Evolutionary conservation across 1,140 invertebrate genomes (phyloP).

Genomic region (Diplogasteroides magnus): DNA sequence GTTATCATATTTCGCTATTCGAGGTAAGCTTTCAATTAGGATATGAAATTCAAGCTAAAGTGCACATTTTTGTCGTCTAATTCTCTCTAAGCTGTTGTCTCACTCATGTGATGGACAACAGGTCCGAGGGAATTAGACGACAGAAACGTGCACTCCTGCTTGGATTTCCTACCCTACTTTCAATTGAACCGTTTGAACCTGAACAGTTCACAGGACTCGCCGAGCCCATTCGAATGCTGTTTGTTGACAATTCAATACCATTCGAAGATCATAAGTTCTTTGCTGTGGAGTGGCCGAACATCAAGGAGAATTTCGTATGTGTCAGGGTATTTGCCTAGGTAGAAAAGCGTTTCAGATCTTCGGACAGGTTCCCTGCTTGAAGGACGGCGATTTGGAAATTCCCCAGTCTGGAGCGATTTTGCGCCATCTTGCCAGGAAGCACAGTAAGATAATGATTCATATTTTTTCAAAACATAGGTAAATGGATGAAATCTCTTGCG

Average conservation of each 20-base stretch:
- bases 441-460: conserved; percentile 41
- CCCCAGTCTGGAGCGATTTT: conserved; percentile 55
- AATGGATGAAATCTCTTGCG: too few relatives aligned
- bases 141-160: too few relatives aligned
- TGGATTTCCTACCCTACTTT: too few relatives aligned
- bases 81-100: too few relatives aligned
- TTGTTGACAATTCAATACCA: background rate
- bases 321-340: background rate
- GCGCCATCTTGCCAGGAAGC: conserved; percentile 50
- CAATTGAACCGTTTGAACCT: too few relatives aligned
- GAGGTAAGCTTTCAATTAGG: conserved; percentile 55
- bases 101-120: too few relatives aligned
- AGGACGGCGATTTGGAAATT: conserved; percentile 40
- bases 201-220: conserved; percentile 6
- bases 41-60: too few relatives aligned
- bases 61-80: too few relatives aligned
- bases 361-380: conserved; percentile 51
- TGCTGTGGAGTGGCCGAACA: conserved; percentile 57
- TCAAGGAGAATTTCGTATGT: conserved; percentile 60
- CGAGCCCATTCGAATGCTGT: conserved; percentile 6
- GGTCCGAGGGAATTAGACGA: too few relatives aligned
- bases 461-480: too few relatives aligned
- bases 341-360: conserved; percentile 46
- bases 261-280: conserved; percentile 68
- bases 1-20: conserved; percentile 67